Base-by-base conservation (phyloP, 2,888 invertebrate species). In the Andrena trimmerana region DNA sequence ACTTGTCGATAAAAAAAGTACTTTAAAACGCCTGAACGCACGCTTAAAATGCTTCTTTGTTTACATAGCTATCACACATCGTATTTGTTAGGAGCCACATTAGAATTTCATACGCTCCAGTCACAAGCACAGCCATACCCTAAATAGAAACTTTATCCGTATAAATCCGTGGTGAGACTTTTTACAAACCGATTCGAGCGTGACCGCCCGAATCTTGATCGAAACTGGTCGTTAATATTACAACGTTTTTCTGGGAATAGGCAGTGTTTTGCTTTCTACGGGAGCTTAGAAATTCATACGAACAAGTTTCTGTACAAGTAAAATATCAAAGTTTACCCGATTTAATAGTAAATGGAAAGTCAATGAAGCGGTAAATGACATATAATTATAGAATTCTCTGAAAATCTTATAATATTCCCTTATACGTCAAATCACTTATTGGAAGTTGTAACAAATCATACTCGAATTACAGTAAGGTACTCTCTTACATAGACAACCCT, bases 211-310 rank as follows among this genome's bases (percentile, higher is more conserved):
- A 79, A 77, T 65, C 74, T 42, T 74, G 66, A 71, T 78, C 65
- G 84, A 79, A 83, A 82, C 73, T 85, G 69, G 76, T 79, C 65
- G 29, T 67, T 76, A 79, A 63, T 84, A 66, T 73, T 84, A 84
- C 63, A 86, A 86, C 69, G 48, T 81, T 13, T 31, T 83, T 70
- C 10, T 81, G 70, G 78, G 68, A 84, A 80, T 85, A 88, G 86
- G 86, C 85, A 88, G 86, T 89, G 82, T 77, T 84, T 62, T 77
- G 85, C 84, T 88, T 73, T 71, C 69, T 89, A 59, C 54, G 71
- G 65, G 68, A 85, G 70, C 85, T 78, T 82, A 67, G 70, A 87
- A 88, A 87, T 85, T 85, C 76, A 70, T 78, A 72, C 52, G 57
- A 66, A 86, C 59, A 84, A 68, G 67, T 88, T 70, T 79, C 77